Evolutionary conservation across 2,113 vertebrate genomes (phyloP).

Genomic region (Brachionichthys hirsutus): DNA sequence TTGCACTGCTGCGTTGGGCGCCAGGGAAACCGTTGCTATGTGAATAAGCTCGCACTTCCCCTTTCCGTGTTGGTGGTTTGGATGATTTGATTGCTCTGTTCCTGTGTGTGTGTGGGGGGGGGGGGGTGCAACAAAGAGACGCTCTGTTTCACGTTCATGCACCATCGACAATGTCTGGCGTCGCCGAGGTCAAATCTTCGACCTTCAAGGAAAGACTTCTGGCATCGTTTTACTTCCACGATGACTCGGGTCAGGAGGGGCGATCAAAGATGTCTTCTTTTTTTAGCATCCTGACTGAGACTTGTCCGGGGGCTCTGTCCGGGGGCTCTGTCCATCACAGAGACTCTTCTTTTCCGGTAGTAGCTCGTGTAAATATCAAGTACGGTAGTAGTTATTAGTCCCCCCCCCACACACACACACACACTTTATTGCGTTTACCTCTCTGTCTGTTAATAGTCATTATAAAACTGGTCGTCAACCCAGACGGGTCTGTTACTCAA

Average conservation of each 20-base stretch:
- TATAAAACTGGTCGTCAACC: constrained; percentile 24
- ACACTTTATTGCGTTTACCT: no score
- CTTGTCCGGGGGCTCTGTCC: constrained; percentile 33
- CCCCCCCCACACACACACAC: no score
- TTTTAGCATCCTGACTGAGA: constrained; percentile 37
- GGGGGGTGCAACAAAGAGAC: constrained; percentile 9
- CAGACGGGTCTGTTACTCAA: constrained; percentile 32
- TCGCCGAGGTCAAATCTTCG: neutral
- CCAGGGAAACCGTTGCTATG: constrained; percentile 27
- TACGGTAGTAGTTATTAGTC: no score
- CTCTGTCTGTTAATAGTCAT: constrained; percentile 6
- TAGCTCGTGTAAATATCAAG: no score
- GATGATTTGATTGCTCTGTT: neutral
- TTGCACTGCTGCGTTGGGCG: neutral
- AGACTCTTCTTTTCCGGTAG: no score
- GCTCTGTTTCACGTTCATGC: neutral
- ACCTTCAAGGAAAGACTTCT: neutral
- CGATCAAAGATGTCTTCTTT: constrained; percentile 42
- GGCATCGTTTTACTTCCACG: no score
- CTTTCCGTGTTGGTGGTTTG: constrained; percentile 28
- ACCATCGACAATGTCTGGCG: neutral
- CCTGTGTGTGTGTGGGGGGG: constrained; percentile 20
- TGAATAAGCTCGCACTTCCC: constrained; percentile 32
- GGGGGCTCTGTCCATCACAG: constrained; percentile 25
- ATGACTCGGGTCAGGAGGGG: neutral